Evolutionary conservation across 2,797 vertebrate genomes (phyloP), one percentile per base, ranked within the genome.

Genomic region (Gephyroberyx darwinii): DNA sequence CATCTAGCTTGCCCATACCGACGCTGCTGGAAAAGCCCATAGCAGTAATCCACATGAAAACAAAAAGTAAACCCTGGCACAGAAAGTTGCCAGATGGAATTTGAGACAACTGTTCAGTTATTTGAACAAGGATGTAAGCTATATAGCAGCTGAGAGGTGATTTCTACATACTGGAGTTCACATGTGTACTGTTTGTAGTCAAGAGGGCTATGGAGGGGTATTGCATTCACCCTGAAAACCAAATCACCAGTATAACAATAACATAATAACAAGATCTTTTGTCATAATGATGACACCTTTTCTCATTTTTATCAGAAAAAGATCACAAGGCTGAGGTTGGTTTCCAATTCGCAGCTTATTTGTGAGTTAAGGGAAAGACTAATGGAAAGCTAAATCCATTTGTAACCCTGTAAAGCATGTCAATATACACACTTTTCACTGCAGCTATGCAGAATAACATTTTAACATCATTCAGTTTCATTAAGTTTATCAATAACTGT

Each of bases 11-110:
- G 50, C 57, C 61, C 62, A 20, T 26, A 55, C 62, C 61, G 37
- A 65, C 8, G 5, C 65, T 48, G 70, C 64, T 69, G 66, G 67
- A 72, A 72, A 69, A 57, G 60, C 20, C 52, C 37, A 3, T 14
- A 65, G 31, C 74, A 65, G 58, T 22, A 48, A 69, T 80, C 70
- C 63, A 73, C 80, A 67, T 48, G 16, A 63, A 13, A 77, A 67
- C 52, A 65, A 58, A 74, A 75, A 60, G 33, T 16, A 39, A 65
- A 26, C n/a, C 37, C 6, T 4, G 4, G 26, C 6, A 37, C 19
- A 55, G 6, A 62, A 62, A 62, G 52, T 17, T 35, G 26, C 59
- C 31, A 62, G 26, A n/a, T 72, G 20, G 17, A 73, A 78, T 63
- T 57, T 30, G 9, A 69, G 59, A 41, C 35, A 59, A 19, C 7